These are phyloP conservation scores for Salpingus planirostris DNA, from an alignment of 2,888 invertebrate species.

Conservation along the genomic window DNA sequence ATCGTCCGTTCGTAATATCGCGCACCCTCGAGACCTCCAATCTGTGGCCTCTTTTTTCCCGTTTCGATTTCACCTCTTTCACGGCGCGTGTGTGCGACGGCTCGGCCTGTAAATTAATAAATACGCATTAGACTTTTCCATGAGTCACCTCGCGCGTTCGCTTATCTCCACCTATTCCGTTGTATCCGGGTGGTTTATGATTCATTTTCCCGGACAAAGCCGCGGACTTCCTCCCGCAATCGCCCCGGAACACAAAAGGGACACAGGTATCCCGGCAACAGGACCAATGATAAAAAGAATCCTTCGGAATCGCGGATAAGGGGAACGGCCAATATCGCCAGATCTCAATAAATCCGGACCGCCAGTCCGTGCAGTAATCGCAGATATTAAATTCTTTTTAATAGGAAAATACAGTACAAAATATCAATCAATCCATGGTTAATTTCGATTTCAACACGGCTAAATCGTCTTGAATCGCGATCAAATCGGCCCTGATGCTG, in stretches of 20 bases:
- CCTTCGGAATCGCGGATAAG: no score
- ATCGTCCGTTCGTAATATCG: no score
- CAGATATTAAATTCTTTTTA: no score
- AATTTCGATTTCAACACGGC: constrained; percentile 43
- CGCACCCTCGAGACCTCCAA: no score
- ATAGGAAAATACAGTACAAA: background rate
- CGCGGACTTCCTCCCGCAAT: no score
- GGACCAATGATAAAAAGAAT: background rate
- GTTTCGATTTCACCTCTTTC: no score
- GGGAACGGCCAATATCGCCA: background rate
- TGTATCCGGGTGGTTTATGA: background rate
- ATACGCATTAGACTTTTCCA: constrained; percentile 7
- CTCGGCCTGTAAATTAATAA: no score
- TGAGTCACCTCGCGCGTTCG: constrained; percentile 5
- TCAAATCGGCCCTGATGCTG: constrained; percentile 21
- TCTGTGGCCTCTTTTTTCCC: no score
- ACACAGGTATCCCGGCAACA: background rate
- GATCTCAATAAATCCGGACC: background rate
- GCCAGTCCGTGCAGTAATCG: background rate
- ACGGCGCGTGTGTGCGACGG: no score
- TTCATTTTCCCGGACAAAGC: no score
- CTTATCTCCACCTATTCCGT: background rate
- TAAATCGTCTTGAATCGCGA: constrained; percentile 38
- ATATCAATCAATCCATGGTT: constrained; percentile 41
- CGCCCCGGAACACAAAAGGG: no score